Percentiles rank a stretch among this genome's conserved stretches.
Evolutionary conservation across 1,140 invertebrate species (phyloP).

Genomic region (Callitettix versicolor): DNA sequence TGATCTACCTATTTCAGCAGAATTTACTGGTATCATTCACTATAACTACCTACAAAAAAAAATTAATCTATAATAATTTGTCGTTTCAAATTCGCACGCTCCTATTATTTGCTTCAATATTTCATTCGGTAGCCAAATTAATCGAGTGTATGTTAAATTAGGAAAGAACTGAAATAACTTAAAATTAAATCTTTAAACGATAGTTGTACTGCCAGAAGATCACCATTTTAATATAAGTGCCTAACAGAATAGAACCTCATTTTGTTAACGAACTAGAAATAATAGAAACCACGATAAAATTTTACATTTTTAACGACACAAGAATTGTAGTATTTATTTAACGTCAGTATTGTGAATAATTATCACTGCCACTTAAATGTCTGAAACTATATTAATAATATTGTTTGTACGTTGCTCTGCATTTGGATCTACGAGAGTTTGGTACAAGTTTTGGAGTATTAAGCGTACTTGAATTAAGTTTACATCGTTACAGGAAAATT

Average conservation of each 20-base stretch:
- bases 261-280: neutral
- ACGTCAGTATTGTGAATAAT: neutral
- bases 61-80: too few species aligned
- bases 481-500: too few species aligned
- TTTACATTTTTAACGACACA: neutral
- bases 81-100: too few species aligned
- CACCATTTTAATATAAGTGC: slow-evolving; percentile 12
- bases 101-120: too few species aligned
- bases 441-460: too few species aligned
- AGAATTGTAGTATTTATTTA: neutral
- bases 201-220: slow-evolving; percentile 9
- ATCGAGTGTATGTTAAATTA: too few species aligned
- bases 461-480: too few species aligned
- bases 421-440: too few species aligned
- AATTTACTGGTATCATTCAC: too few species aligned
- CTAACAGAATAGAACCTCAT: neutral
- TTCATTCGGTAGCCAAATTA: too few species aligned
- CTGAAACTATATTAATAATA: neutral
- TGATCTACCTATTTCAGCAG: too few species aligned
- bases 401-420: neutral
- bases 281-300: neutral
- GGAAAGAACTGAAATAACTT: neutral
- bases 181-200: neutral
- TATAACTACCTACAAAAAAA: too few species aligned
- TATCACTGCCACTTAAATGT: neutral